phyloP scores from a whole-genome alignment of 2,888 invertebrate species.

The Macaria liturata region DNA sequence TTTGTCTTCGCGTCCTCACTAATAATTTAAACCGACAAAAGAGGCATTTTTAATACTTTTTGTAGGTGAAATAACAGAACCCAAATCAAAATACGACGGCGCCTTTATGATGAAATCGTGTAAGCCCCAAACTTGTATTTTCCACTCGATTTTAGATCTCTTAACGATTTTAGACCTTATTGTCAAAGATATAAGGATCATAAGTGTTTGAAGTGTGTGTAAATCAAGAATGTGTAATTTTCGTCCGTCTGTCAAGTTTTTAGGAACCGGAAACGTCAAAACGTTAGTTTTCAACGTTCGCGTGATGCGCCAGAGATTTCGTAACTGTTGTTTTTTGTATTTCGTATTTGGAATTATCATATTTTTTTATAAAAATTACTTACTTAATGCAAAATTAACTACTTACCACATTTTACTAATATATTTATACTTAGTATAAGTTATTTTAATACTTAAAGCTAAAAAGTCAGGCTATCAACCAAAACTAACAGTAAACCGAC shows the following conservation, averaged over 20 bases:
- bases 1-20: not conserved
- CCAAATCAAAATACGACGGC: constrained; percentile 64
- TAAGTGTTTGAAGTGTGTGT: not conserved
- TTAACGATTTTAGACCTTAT: too few relatives aligned
- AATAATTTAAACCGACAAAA: constrained; percentile 23
- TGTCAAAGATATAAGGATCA: constrained; percentile 24
- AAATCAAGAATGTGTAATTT: constrained; percentile 31
- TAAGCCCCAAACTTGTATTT: constrained; percentile 35
- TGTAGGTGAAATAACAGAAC: constrained; percentile 57
- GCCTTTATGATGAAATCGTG: constrained; percentile 49
- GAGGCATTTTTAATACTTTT: constrained; percentile 41
- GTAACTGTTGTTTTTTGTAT: constrained; percentile 42
- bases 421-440: too few relatives aligned
- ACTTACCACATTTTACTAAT: too few relatives aligned
- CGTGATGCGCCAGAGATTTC: constrained; percentile 54
- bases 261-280: constrained; percentile 71
- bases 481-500: constrained; percentile 13
- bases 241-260: constrained; percentile 56
- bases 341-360: constrained; percentile 13
- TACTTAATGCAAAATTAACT: too few relatives aligned
- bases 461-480: not conserved
- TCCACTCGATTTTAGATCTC: not conserved
- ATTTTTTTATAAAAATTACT: constrained; percentile 9
- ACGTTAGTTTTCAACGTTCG: constrained; percentile 63
- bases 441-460: too few relatives aligned